Evolutionary conservation across 92 coral and sea anemone species (phyloP), one percentile per base, ranked within the genome.

Genomic region (Porites rus): DNA sequence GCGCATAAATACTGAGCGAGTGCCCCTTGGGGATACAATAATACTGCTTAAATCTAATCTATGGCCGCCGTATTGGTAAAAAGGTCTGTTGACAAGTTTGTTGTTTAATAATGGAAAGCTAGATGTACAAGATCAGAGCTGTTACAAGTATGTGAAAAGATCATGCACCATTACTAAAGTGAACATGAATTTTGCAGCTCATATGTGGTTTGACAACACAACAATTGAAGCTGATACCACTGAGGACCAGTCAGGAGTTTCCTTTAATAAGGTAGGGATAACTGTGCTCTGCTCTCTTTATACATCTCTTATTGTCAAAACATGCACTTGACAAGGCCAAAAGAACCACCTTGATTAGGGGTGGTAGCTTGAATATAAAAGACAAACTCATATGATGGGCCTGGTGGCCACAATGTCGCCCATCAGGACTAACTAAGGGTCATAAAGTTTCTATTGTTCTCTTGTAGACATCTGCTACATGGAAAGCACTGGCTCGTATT

Each of bases 181-280:
- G 12, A 20, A 8, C n/a, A 8, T 51, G 10, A 62, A 75, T 76
- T 74, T 75, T 28, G 46, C 72, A 94, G 98, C 98, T 63, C 98
- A 94, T 76, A 94, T 94, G 98, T 94, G 98, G 98, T 94, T 94
- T 73, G 98, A 94, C 67, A 83, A 86, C 71, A 82, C 79, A 51
- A 94, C 86, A 21, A 84, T 92, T 70, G 98, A 94, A 68, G 98
- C 98, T 77, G 98, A 94, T 74, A 94, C 98, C 7, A 94, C 98
- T 21, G 98, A 94, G 84, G 98, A 94, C 72, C 98, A 94, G 63
- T 87, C 92, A 18, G 98, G 98, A 72, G 87, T 64, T 46, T 80
- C 93, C 43, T 82, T 87, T 81, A 90, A 80, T 78, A 91, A 94
- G 98, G 98, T 93, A 73, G 21, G 43, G 38, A 19, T 8, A 11